Evolutionary conservation across 2,888 invertebrate genomes (phyloP).

Genomic region (Lochmaea capreae): DNA sequence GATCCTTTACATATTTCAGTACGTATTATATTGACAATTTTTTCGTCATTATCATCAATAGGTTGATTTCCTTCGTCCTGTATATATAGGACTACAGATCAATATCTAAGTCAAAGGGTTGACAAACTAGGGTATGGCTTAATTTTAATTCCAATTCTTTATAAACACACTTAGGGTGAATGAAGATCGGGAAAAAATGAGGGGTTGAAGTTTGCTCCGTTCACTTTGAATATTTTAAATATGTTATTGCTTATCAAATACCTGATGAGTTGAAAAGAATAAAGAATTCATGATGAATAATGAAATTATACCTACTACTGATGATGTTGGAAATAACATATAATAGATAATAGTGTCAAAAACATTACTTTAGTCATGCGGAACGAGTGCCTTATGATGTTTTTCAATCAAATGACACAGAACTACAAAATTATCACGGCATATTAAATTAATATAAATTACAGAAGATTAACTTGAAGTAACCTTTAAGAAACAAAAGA

Average conservation of each 20-base stretch:
- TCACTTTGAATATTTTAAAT: slow-evolving; percentile 29
- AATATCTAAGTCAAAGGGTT: slow-evolving; percentile 44
- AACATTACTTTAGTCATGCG: too few species aligned
- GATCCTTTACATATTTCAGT: too few species aligned
- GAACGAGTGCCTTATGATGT: too few species aligned
- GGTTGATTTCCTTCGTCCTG: slow-evolving; percentile 2
- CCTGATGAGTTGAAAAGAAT: background rate
- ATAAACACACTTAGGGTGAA: slow-evolving; percentile 36
- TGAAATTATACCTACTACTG: too few species aligned
- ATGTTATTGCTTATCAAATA: slow-evolving; percentile 18
- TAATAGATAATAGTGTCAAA: too few species aligned
- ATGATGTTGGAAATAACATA: too few species aligned
- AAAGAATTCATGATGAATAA: too few species aligned
- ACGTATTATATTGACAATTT: background rate
- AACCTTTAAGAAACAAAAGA: too few species aligned
- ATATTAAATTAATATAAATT: too few species aligned
- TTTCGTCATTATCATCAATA: background rate
- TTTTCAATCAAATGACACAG: too few species aligned
- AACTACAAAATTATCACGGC: too few species aligned
- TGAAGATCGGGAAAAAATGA: slow-evolving; percentile 29
- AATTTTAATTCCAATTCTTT: slow-evolving; percentile 40
- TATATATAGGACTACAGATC: slow-evolving; percentile 41
- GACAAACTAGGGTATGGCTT: slow-evolving; percentile 40
- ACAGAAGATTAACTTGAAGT: too few species aligned
- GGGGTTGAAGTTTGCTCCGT: slow-evolving; percentile 34